These are phyloP conservation scores for Eumeta japonica DNA, from an alignment of 1,140 invertebrate species.

Conservation along the genomic window DNA sequence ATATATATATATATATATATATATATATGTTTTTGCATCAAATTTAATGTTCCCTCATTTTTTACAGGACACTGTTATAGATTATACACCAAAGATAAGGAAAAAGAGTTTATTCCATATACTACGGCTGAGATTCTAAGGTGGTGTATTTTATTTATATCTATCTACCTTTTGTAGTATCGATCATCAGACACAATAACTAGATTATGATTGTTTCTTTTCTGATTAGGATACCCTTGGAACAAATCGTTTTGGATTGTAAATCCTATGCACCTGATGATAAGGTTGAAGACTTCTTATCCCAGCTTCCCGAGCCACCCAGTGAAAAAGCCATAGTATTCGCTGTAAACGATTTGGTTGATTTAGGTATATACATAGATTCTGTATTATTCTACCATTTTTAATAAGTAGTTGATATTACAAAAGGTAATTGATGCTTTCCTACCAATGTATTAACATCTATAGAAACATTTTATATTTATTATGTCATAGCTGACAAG, in stretches of 20 bases:
- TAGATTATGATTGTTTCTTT: slow-evolving; percentile 1
- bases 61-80: slow-evolving; percentile 41
- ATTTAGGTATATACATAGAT: slow-evolving; percentile 52
- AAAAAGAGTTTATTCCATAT: slow-evolving; percentile 33
- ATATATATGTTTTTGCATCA: too few relatives aligned
- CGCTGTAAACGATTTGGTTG: slow-evolving; percentile 57
- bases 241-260: slow-evolving; percentile 49
- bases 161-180: background rate
- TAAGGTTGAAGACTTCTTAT: slow-evolving; percentile 54
- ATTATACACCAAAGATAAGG: slow-evolving; percentile 44
- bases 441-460: too few relatives aligned
- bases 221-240: slow-evolving; percentile 37
- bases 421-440: too few relatives aligned
- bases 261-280: slow-evolving; percentile 47
- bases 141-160: slow-evolving; percentile 15
- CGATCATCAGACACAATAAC: background rate
- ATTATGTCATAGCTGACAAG: too few relatives aligned
- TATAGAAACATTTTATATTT: too few relatives aligned
- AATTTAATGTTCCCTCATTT: too few relatives aligned
- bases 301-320: slow-evolving; percentile 60
- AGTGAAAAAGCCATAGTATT: slow-evolving; percentile 32
- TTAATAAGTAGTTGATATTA: too few relatives aligned
- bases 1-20: too few relatives aligned
- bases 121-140: slow-evolving; percentile 47
- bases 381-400: background rate